These are phyloP conservation scores for Malurus cyaneus DNA, from an alignment of 2,113 vertebrate genomes.

Conservation along the genomic window DNA sequence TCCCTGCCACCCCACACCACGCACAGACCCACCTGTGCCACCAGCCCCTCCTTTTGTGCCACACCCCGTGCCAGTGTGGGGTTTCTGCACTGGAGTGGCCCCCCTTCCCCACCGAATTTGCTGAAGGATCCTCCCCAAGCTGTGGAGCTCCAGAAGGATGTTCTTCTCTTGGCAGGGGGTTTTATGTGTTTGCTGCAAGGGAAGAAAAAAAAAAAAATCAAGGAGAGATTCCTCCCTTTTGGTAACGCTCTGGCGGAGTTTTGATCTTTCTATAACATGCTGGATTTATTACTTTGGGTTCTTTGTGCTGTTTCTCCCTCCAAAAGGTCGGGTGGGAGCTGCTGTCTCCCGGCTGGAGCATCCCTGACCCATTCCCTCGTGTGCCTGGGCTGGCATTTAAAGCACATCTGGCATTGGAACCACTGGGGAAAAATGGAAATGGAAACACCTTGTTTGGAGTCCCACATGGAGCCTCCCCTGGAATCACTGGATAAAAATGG, in stretches of 20 bases:
- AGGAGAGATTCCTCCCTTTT: background rate
- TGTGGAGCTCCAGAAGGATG: background rate
- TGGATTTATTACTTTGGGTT: background rate
- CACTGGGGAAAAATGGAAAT: background rate
- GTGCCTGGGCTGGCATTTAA: background rate
- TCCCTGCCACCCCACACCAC: fast-evolving
- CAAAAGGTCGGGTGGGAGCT: fast-evolving
- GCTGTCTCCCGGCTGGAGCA: background rate
- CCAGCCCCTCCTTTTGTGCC: background rate
- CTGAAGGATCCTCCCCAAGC: background rate
- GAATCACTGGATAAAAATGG: background rate
- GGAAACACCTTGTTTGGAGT: background rate
- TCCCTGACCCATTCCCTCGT: background rate
- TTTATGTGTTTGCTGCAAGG: background rate
- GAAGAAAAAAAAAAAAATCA: too few relatives aligned
- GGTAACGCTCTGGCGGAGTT: background rate
- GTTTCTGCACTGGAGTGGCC: background rate
- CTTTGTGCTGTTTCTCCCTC: background rate
- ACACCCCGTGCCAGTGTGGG: fast-evolving
- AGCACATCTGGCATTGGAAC: slow-evolving; percentile 16
- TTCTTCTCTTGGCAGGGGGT: background rate
- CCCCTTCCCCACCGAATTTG: background rate
- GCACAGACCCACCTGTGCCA: background rate
- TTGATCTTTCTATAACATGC: background rate
- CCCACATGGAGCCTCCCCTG: background rate